Percentiles rank a stretch among this genome's conserved stretches.
Evolutionary conservation across 2,113 vertebrate species (phyloP).

Genomic region (Columba livia): DNA sequence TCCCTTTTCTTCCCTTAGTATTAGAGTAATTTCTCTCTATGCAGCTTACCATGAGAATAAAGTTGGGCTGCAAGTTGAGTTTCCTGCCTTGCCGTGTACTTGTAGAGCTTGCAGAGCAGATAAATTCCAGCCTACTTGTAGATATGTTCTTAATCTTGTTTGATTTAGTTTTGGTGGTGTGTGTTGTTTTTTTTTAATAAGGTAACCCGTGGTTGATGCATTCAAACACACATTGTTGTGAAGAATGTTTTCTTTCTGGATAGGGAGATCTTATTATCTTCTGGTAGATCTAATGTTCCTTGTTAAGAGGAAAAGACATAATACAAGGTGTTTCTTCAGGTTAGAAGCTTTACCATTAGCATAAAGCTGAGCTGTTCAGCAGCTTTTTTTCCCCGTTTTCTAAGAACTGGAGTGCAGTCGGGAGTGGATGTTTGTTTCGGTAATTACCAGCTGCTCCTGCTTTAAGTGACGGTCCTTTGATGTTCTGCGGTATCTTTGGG

Average conservation of each 20-base stretch:
- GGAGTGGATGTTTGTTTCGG: constrained; percentile 38
- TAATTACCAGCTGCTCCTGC: constrained; percentile 44
- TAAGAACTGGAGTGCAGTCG: neutral
- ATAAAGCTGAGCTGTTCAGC: constrained; percentile 22
- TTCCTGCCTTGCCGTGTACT: neutral
- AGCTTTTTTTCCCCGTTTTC: neutral
- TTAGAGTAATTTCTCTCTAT: neutral
- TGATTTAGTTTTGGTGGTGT: neutral
- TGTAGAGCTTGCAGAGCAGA: neutral
- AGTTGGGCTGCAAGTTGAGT: neutral
- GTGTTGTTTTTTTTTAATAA: neutral
- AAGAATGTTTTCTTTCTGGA: neutral
- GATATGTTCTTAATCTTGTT: neutral
- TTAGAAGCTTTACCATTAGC: neutral
- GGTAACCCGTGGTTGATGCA: neutral
- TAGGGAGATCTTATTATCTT: neutral
- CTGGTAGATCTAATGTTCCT: neutral
- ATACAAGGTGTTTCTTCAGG: neutral
- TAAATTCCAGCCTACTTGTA: neutral
- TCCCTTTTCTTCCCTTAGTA: neutral
- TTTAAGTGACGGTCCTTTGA: constrained; percentile 54
- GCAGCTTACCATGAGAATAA: neutral
- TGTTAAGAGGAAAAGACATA: neutral
- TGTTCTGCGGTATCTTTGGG: constrained; percentile 39
- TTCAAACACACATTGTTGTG: neutral